These are phyloP conservation scores for Eolophus roseicapilla DNA, from an alignment of 2,113 vertebrate species.

Conservation along the genomic window DNA sequence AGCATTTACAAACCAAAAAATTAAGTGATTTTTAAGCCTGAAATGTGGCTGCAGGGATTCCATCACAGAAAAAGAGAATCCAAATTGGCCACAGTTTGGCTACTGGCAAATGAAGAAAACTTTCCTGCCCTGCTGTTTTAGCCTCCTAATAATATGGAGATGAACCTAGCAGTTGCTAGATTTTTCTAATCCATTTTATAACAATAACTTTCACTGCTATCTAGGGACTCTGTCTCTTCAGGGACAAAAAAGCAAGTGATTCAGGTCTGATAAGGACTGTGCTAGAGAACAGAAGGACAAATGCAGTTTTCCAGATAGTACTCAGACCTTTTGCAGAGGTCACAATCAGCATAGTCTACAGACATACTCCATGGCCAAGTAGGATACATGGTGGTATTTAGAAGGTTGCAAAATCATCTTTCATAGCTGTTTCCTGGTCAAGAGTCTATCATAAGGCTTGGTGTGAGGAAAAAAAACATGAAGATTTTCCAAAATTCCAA, in stretches of 20 bases:
- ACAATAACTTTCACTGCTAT: not conserved
- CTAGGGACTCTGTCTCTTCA: not conserved
- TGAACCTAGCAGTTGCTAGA: not conserved
- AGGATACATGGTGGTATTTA: not conserved
- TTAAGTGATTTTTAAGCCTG: slow-evolving; percentile 35
- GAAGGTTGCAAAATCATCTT: not conserved
- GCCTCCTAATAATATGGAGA: slow-evolving; percentile 5
- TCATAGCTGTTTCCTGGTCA: not conserved
- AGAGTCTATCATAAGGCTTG: not conserved
- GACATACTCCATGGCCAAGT: not conserved
- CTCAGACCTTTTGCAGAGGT: not conserved
- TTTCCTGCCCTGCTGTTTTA: slow-evolving; percentile 21
- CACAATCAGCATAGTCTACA: not conserved
- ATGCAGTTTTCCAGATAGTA: not conserved
- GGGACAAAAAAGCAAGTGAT: not conserved
- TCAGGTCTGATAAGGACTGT: not conserved
- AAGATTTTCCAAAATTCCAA: not conserved
- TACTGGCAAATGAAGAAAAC: slow-evolving; percentile 22
- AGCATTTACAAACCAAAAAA: slow-evolving; percentile 54
- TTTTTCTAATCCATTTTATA: slow-evolving; percentile 28
- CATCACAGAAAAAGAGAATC: slow-evolving; percentile 1
- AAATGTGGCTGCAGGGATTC: slow-evolving; percentile 31
- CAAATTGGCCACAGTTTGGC: slow-evolving; percentile 22
- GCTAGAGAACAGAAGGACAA: not conserved
- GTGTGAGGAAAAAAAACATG: not conserved